Evolutionary conservation across 2,888 invertebrate genomes (phyloP).

Genomic region (Euplexia lucipara): DNA sequence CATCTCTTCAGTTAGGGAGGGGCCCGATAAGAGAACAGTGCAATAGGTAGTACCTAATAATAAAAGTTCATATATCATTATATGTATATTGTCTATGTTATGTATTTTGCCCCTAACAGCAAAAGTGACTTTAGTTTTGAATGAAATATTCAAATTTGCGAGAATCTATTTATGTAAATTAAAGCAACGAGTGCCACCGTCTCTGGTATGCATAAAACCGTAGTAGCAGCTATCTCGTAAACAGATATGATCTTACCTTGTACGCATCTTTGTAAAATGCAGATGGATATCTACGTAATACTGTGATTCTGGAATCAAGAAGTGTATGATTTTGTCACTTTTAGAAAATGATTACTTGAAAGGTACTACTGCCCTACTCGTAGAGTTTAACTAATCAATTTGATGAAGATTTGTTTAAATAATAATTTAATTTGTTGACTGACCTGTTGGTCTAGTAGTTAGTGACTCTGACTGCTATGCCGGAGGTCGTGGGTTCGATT

Average conservation of each 20-base stretch:
- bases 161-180: conserved; percentile 41
- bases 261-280: conserved; percentile 5
- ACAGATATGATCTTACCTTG: conserved; percentile 29
- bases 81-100: not conserved
- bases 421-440: too few species aligned
- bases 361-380: too few species aligned
- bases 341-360: too few species aligned
- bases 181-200: conserved; percentile 38
- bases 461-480: too few species aligned
- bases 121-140: conserved; percentile 33
- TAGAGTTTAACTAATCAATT: not conserved
- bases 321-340: too few species aligned
- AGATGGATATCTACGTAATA: too few species aligned
- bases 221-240: conserved; percentile 25
- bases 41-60: not conserved
- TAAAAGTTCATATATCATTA: not conserved
- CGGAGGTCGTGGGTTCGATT: too few species aligned
- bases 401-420: not conserved
- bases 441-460: too few species aligned
- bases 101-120: not conserved
- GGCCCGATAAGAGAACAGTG: too few species aligned
- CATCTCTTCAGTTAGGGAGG: too few species aligned
- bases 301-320: too few species aligned
- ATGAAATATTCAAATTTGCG: conserved; percentile 39
- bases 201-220: conserved; percentile 32